phyloP scores from a whole-genome alignment of 2,113 vertebrate genomes.

The Bombycilla garrulus region DNA sequence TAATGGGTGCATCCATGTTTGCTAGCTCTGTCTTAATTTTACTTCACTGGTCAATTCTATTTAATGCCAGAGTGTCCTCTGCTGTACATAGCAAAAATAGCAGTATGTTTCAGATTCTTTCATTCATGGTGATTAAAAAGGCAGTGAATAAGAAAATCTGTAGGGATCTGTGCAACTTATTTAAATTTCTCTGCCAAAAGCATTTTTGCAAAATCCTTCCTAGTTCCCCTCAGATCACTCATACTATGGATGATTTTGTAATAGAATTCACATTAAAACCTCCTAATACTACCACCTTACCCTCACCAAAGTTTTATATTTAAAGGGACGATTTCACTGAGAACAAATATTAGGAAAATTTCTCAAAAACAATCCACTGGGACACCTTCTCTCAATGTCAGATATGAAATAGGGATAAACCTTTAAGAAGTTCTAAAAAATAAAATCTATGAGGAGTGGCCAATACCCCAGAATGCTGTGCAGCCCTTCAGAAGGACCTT shows the following conservation, averaged over 20 bases:
- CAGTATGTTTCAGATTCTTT: background rate
- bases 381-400: background rate
- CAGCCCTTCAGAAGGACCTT: background rate
- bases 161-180: background rate
- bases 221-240: background rate
- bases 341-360: background rate
- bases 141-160: background rate
- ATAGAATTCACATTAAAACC: background rate
- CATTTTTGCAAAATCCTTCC: background rate
- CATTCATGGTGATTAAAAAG: background rate
- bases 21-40: background rate
- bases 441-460: background rate
- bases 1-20: background rate
- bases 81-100: constrained; percentile 28
- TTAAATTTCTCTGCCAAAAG: background rate
- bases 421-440: background rate
- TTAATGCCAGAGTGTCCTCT: constrained; percentile 51
- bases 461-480: rapidly evolving
- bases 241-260: background rate
- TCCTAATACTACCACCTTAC: rapidly evolving
- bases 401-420: background rate
- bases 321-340: background rate
- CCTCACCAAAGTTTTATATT: background rate
- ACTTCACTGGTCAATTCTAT: background rate
- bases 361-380: background rate